Base-by-base conservation (phyloP, 1,140 invertebrate genomes). In the Lasaia peninsularis region DNA sequence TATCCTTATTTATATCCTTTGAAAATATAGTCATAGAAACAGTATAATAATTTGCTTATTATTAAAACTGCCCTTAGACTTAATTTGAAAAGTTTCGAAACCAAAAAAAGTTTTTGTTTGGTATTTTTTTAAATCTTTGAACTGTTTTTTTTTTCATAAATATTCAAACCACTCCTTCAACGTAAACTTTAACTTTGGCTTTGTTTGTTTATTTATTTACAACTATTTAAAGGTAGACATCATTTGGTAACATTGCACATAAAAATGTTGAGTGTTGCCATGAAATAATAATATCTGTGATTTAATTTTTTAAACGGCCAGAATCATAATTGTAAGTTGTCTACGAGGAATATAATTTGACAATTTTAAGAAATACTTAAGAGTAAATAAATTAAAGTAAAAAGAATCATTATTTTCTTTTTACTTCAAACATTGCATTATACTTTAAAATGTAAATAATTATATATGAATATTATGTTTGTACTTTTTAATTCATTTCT, bases 221-320 rank as follows among this genome's bases (percentile, higher is more conserved):
- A 40, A 12, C 35, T 40, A 40, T 16, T 18, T 40, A 40, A 14
- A 16, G 14, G 9, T 18, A 40, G 7, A 40, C 6, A 40, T 9
- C 5, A 40, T 10, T 44, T 44, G 37, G 37, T 44, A 44, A 18
- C 37, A 44, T 44, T 44, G 16, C 37, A 44, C 37, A 3, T 14
- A 18, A 44, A 44, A 40, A 44, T 18, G 37, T 44, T 44, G 16
- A 44, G 40, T 44, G 40, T 44, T 44, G 16, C 40, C 40, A 18
- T 16, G 16, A 20, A 44, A 20, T n/a, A 11, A 5, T 10, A 18
- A 37, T 44, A 44, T 44, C 11, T 44, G 0, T 28, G 24, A 6
- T 28, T 28, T 28, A 28, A 4, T 0, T 6, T 28, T 28, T 28
- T 28, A 24, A 24, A 24, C 24, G 3, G 24, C 8, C 5, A 28